Evolutionary conservation across 2,113 vertebrate species (phyloP).

Genomic region (Meriones unguiculatus): DNA sequence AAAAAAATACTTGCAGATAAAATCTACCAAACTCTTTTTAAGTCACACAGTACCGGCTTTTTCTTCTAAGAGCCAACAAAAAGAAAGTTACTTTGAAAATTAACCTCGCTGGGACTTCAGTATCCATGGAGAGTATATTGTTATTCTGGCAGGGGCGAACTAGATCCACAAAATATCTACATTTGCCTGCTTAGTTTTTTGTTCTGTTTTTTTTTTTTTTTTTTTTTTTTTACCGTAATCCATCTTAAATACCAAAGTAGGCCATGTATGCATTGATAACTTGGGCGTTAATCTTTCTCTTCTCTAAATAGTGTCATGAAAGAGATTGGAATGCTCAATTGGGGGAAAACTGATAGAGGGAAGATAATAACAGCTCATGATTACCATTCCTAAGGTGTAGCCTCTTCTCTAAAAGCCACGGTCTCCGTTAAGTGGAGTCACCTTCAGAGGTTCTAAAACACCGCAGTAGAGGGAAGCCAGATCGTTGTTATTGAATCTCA

Average conservation of each 20-base stretch:
- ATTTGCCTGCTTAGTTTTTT: neutral
- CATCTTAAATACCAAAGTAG: neutral
- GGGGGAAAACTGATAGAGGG: neutral
- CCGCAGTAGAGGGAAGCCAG: neutral
- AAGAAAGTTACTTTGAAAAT: neutral
- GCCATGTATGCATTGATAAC: neutral
- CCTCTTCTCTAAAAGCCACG: neutral
- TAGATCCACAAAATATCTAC: neutral
- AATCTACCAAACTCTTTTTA: neutral
- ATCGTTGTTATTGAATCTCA: neutral
- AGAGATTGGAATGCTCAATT: neutral
- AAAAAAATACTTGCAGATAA: neutral
- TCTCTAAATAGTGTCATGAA: conserved; percentile 5
- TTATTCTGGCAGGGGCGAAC: neutral
- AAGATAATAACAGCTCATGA: neutral
- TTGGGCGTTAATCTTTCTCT: neutral
- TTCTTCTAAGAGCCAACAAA: neutral
- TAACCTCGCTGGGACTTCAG: neutral
- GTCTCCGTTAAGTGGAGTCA: neutral
- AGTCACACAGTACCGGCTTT: neutral
- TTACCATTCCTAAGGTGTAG: neutral
- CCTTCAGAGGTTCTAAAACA: neutral
- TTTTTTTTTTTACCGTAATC: neutral
- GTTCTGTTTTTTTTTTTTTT: neutral
- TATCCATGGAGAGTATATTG: neutral